These are phyloP conservation scores for Agonopterix subpropinquella DNA, from an alignment of 2,888 invertebrate species.

Conservation along the genomic window DNA sequence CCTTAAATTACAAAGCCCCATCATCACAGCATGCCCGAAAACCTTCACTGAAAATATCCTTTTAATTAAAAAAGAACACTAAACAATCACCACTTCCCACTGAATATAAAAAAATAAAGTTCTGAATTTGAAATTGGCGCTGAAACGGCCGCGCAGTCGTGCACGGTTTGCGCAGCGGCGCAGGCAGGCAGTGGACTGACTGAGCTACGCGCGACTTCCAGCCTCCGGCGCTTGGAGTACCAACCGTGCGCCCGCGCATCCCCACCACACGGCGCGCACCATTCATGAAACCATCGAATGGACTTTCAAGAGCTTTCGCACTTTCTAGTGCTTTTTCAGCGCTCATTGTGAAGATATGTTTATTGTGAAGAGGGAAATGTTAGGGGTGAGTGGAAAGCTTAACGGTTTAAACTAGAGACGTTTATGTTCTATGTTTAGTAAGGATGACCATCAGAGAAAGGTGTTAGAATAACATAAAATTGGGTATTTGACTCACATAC, in stretches of 20 bases:
- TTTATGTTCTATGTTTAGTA: too few relatives aligned
- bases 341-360: background rate
- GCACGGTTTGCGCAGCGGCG: slow-evolving; percentile 46
- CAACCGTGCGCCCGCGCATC: slow-evolving; percentile 32
- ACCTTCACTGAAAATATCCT: slow-evolving; percentile 11
- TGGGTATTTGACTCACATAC: too few relatives aligned
- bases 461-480: too few relatives aligned
- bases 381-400: too few relatives aligned
- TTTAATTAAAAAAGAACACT: slow-evolving; percentile 22
- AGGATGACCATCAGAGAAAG: too few relatives aligned
- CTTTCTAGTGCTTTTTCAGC: background rate
- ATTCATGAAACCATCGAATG: slow-evolving; percentile 60
- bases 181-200: slow-evolving; percentile 37
- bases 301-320: slow-evolving; percentile 16
- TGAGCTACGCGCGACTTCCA: slow-evolving; percentile 30
- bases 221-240: slow-evolving; percentile 33
- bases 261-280: slow-evolving; percentile 42
- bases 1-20: slow-evolving; percentile 60
- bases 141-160: slow-evolving; percentile 25
- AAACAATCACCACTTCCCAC: slow-evolving; percentile 24
- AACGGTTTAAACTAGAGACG: too few relatives aligned
- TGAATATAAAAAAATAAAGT: slow-evolving; percentile 18
- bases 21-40: slow-evolving; percentile 56
- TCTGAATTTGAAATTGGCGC: slow-evolving; percentile 54
- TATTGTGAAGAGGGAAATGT: background rate